A percentile compares a stretch with the other conserved stretches of the same genome.
Conservation (phyloP, 2,113 vertebrate species). For the Protobothrops flavoviridis region DNA sequence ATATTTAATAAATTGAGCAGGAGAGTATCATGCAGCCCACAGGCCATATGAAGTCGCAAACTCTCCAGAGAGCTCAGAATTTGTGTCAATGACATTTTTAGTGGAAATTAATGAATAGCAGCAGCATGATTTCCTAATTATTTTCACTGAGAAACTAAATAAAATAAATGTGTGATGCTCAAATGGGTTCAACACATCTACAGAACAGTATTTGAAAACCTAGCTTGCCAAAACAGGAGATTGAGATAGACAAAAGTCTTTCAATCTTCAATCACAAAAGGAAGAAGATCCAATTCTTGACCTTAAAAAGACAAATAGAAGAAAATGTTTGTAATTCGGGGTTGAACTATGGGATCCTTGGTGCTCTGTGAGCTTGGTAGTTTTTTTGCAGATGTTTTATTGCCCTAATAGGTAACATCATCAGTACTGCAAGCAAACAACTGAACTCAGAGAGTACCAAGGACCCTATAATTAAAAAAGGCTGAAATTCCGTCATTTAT, state of each 20-base stretch:
- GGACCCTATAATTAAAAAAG: not conserved
- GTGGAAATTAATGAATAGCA: not conserved
- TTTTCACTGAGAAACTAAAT: not conserved
- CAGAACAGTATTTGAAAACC: not conserved
- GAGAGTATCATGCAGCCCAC: not conserved
- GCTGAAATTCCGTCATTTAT: not conserved
- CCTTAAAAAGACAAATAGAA: not conserved
- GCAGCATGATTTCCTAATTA: not conserved
- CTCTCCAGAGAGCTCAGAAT: not conserved
- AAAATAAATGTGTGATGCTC: not conserved
- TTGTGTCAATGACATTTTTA: not conserved
- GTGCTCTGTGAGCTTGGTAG: not conserved
- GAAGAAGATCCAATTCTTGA: not conserved
- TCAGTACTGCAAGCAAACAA: not conserved
- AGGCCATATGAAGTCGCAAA: not conserved
- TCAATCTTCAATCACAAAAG: not conserved
- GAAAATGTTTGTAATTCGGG: not conserved
- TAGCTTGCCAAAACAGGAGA: not conserved
- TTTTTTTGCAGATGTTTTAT: not conserved
- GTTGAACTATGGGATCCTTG: not conserved
- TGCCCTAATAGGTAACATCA: not conserved
- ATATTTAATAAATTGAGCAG: not conserved
- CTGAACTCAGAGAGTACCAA: not conserved
- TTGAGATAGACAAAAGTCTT: not conserved
- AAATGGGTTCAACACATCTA: not conserved